Percentiles rank a stretch among this genome's conserved stretches.
phyloP scores from a whole-genome alignment of 2,113 vertebrate genomes.

The Casuarius casuarius region DNA sequence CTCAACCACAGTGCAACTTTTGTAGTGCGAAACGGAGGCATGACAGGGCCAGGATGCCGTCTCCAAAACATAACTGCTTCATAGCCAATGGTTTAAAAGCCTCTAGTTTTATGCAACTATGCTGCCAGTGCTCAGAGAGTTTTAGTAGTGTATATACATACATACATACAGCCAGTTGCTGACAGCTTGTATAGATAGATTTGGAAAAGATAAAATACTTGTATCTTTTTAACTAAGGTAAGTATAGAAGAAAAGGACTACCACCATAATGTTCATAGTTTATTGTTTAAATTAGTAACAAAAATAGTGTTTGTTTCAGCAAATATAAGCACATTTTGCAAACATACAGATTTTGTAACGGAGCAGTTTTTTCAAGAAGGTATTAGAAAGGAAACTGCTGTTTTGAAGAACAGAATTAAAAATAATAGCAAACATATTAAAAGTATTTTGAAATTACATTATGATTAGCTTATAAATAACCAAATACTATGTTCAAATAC shows the following conservation, averaged over 20 bases:
- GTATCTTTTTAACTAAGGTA: not conserved
- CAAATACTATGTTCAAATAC: not conserved
- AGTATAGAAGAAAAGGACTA: not conserved
- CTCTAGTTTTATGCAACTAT: not conserved
- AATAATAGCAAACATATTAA: not conserved
- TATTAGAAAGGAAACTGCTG: not conserved
- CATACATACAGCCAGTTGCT: not conserved
- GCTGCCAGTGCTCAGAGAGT: not conserved
- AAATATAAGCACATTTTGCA: slow-evolving; percentile 22
- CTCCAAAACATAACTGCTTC: not conserved
- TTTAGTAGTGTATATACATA: not conserved
- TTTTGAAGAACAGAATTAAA: not conserved
- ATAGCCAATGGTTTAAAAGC: not conserved
- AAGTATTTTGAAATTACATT: not conserved
- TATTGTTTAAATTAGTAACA: slow-evolving; percentile 50
- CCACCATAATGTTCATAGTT: not conserved
- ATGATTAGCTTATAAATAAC: slow-evolving; percentile 27
- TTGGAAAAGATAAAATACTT: not conserved
- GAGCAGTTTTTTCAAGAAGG: slow-evolving; percentile 7
- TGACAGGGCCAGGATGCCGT: not conserved
- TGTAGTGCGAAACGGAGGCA: not conserved
- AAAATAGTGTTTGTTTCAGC: slow-evolving; percentile 52
- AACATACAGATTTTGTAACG: not conserved
- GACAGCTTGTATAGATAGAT: not conserved
- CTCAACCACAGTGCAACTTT: not conserved